Base-by-base conservation (phyloP, 1,140 invertebrate genomes). In the Plodia interpunctella region DNA sequence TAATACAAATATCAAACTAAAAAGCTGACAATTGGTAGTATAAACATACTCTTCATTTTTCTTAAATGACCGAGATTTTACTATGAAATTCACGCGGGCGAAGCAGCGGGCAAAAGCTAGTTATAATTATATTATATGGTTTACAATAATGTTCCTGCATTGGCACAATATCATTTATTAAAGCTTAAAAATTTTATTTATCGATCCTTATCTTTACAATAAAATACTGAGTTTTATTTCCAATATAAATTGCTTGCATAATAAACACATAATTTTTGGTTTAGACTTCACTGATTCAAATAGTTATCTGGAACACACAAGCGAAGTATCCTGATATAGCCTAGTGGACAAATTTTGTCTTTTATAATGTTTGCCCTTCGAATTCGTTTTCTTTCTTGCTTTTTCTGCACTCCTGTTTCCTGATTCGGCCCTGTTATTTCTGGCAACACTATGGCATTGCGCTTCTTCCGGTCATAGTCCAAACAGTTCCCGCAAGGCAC, bases 401-500 rank as follows among this genome's bases (percentile, higher is more conserved):
- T n/a, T n/a, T n/a, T n/a, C n/a, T n/a, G n/a, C n/a, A n/a, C n/a
- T n/a, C n/a, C n/a, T n/a, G n/a, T 25, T 17, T 44, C n/a, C n/a
- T 35, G 32, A 9, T 3, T 9, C 10, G 8, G 8, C 10, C 1
- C 10, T 11, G 2, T 25, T 5, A 4, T 21, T 10, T 55, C 20
- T 8, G 54, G 44, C 9, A 60, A 38, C 1, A 58, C 57, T n/a
- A 60, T 72, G 2, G 21, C 6, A 25, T 25, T 2, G 5, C 72
- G 55, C 51, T 77, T 80, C 54, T 62, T 70, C 21, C 76, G 74
- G 5, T 63, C 68, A 3, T 68, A 62, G 13, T 71, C 67, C 13
- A 67, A 5, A 38, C 81, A 84, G 20, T 77, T 68, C 2, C 56
- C 52, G 38, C 74, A 83, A 1, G 65, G 63, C 0, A 70, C 17